phyloP scores from a whole-genome alignment of 2,113 vertebrate genomes.

The Sylvietta virens region DNA sequence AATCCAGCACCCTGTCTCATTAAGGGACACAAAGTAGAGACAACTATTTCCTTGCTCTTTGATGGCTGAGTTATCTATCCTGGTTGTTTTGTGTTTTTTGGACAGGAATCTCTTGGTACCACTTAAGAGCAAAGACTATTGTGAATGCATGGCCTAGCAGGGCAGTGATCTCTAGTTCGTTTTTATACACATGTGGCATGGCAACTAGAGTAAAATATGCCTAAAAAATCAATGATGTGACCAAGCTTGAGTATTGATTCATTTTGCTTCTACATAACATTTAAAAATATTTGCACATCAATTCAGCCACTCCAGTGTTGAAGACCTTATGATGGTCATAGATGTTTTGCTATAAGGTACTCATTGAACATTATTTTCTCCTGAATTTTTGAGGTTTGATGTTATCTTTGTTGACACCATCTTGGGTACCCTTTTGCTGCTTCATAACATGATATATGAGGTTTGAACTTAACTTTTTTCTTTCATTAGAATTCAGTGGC shows the following conservation, averaged over 20 bases:
- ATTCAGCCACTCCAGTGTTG: neutral
- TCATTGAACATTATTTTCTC: neutral
- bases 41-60: neutral
- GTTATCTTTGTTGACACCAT: neutral
- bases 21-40: neutral
- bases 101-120: neutral
- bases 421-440: neutral
- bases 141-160: neutral
- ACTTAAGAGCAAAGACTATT: neutral
- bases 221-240: neutral
- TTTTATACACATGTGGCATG: neutral
- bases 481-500: neutral
- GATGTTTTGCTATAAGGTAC: neutral
- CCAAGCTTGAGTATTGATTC: neutral
- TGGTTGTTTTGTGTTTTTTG: neutral
- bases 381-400: neutral
- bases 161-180: neutral
- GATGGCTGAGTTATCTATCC: neutral
- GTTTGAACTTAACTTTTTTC: neutral
- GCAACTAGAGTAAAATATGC: neutral
- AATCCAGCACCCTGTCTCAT: neutral
- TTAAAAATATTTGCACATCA: neutral
- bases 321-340: neutral
- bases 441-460: neutral
- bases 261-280: neutral